phyloP scores from a whole-genome alignment of 2,888 invertebrate genomes.

The Rhogogaster chlorosoma region DNA sequence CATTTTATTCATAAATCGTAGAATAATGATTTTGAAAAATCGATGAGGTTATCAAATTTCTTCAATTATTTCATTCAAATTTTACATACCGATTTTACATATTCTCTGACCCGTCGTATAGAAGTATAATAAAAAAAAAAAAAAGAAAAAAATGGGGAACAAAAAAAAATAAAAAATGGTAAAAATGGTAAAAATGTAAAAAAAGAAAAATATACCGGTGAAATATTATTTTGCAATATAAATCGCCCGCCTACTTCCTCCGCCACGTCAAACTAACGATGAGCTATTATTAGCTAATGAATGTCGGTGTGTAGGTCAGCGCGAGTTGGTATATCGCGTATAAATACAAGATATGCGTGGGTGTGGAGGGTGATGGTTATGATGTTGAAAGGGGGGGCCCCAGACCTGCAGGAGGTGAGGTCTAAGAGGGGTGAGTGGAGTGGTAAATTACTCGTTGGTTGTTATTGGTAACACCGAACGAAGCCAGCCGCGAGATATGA shows the following conservation, averaged over 20 bases:
- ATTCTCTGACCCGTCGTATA: too few relatives aligned
- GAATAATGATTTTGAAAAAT: too few relatives aligned
- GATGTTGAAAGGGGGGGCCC: neutral
- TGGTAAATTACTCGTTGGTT: slow-evolving; percentile 5
- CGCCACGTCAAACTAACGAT: neutral
- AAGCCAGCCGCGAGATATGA: slow-evolving; percentile 27
- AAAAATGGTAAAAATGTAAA: neutral
- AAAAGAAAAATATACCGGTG: neutral
- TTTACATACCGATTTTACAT: too few relatives aligned
- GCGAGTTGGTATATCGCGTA: slow-evolving; percentile 58
- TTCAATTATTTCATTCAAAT: too few relatives aligned
- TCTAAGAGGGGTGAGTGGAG: neutral
- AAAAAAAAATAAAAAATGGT: neutral
- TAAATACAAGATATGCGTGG: slow-evolving; percentile 55
- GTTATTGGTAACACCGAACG: slow-evolving; percentile 40
- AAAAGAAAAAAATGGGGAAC: neutral
- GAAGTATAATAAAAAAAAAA: neutral
- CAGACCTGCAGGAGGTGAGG: neutral
- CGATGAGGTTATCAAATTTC: too few relatives aligned
- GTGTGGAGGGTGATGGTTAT: neutral
- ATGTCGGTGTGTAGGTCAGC: slow-evolving; percentile 69
- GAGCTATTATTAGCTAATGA: slow-evolving; percentile 66
- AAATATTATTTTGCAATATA: neutral
- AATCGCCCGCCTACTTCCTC: neutral
- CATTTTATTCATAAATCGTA: too few relatives aligned